phyloP scores from a whole-genome alignment of 1,140 invertebrate genomes.

The Drosophila mauritiana region DNA sequence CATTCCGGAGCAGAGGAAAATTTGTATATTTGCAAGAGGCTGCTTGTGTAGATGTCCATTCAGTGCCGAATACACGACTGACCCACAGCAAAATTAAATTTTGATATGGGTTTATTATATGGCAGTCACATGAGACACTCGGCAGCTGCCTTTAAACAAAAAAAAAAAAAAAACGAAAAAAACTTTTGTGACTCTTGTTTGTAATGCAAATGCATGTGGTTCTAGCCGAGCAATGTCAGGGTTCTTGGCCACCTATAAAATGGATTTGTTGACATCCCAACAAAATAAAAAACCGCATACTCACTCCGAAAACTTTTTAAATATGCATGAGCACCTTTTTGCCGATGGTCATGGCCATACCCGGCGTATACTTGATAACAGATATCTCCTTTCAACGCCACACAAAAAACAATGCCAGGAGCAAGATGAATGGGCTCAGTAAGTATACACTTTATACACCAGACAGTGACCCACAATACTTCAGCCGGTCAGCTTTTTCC shows the following conservation, averaged over 20 bases:
- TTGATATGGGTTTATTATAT: slow-evolving; percentile 72
- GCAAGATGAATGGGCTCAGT: slow-evolving; percentile 14
- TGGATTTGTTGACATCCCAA: slow-evolving; percentile 61
- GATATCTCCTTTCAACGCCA: slow-evolving; percentile 64
- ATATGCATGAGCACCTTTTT: slow-evolving; percentile 78
- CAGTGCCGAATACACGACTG: slow-evolving; percentile 35
- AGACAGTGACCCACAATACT: slow-evolving; percentile 5
- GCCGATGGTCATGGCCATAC: slow-evolving; percentile 24
- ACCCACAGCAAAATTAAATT: slow-evolving; percentile 61
- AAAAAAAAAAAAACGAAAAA: slow-evolving; percentile 12
- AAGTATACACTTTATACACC: not conserved
- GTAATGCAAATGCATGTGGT: slow-evolving; percentile 51
- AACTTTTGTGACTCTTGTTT: slow-evolving; percentile 50
- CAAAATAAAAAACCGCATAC: slow-evolving; percentile 10
- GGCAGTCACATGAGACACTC: slow-evolving; percentile 56
- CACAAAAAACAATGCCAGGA: slow-evolving; percentile 40
- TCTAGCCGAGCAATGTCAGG: slow-evolving; percentile 22
- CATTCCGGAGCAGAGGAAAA: not conserved
- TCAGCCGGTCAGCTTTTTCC: not conserved
- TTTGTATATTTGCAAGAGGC: slow-evolving; percentile 1
- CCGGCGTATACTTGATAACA: slow-evolving; percentile 70
- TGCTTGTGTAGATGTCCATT: slow-evolving; percentile 17
- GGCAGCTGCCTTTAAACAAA: slow-evolving; percentile 15
- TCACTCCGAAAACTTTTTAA: slow-evolving; percentile 56
- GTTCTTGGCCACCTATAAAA: slow-evolving; percentile 51